A percentile compares a stretch with the other conserved stretches of the same genome.
These are phyloP conservation scores for Erebia ligea DNA, from an alignment of 2,888 invertebrate species.

Conservation along the genomic window DNA sequence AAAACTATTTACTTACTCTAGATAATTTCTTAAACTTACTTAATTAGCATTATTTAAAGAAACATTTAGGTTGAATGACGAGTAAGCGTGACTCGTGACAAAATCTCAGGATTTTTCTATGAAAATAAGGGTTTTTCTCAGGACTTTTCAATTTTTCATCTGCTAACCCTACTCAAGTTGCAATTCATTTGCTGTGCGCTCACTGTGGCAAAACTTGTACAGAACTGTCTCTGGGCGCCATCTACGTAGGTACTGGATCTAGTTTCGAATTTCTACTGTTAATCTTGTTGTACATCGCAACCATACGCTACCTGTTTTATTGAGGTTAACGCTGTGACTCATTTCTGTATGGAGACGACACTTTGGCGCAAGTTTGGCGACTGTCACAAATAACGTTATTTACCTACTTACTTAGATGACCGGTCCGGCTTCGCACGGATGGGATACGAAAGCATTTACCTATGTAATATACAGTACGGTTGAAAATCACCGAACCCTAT, in stretches of 20 bases:
- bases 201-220: conserved; percentile 63
- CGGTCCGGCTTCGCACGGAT: no score
- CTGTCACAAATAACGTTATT: neutral
- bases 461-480: no score
- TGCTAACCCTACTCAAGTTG: conserved; percentile 58
- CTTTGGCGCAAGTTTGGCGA: neutral
- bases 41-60: no score
- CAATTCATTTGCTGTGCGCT: conserved; percentile 69
- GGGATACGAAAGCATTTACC: no score
- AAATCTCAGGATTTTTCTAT: no score
- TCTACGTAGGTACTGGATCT: conserved; percentile 50
- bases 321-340: conserved; percentile 31
- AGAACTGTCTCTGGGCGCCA: conserved; percentile 29
- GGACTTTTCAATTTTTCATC: no score
- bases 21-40: no score
- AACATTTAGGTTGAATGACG: no score
- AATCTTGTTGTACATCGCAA: conserved; percentile 52
- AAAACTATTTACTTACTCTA: no score
- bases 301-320: conserved; percentile 39
- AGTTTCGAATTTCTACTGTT: conserved; percentile 60
- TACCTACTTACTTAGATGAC: neutral
- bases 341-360: conserved; percentile 14
- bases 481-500: no score
- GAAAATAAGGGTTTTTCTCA: no score
- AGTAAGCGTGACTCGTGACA: no score